These are phyloP conservation scores for Mesochorus sp. DNA, from an alignment of 2,888 invertebrate genomes.

Conservation along the genomic window DNA sequence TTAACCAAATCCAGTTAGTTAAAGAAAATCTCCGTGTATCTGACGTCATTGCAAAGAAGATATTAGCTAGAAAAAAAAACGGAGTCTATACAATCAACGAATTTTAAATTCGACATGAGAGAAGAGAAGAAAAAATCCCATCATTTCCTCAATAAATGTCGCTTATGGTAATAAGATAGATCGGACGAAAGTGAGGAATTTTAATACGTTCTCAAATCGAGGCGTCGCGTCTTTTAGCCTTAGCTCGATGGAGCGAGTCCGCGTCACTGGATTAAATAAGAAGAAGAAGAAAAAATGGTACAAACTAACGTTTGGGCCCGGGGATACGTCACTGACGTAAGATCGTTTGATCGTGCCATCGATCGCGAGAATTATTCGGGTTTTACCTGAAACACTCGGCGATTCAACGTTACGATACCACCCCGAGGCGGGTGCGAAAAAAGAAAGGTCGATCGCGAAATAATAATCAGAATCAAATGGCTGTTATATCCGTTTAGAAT, in stretches of 20 bases:
- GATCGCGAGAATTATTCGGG: not conserved
- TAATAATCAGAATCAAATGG: not conserved
- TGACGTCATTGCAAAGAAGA: not conserved
- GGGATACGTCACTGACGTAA: too few relatives aligned
- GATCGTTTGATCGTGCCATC: not conserved
- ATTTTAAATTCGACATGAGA: not conserved
- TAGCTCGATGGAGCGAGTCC: not conserved
- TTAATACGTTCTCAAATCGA: constrained; percentile 4
- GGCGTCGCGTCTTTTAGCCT: not conserved
- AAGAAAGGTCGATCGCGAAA: too few relatives aligned
- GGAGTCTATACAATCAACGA: not conserved
- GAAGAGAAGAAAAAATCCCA: too few relatives aligned
- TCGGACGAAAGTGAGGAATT: constrained; percentile 6
- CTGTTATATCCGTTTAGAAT: too few relatives aligned
- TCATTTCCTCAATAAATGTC: not conserved
- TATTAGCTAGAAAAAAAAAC: too few relatives aligned
- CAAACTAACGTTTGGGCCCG: not conserved
- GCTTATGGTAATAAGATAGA: constrained; percentile 5
- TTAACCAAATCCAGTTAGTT: too few relatives aligned
- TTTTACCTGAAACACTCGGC: not conserved
- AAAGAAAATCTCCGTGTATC: too few relatives aligned
- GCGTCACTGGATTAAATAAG: constrained; percentile 18
- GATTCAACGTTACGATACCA: not conserved
- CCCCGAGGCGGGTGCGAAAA: too few relatives aligned
- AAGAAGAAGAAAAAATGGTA: not conserved